Evolutionary conservation across 2,888 invertebrate genomes (phyloP).

Genomic region (Dugesia japonica): DNA sequence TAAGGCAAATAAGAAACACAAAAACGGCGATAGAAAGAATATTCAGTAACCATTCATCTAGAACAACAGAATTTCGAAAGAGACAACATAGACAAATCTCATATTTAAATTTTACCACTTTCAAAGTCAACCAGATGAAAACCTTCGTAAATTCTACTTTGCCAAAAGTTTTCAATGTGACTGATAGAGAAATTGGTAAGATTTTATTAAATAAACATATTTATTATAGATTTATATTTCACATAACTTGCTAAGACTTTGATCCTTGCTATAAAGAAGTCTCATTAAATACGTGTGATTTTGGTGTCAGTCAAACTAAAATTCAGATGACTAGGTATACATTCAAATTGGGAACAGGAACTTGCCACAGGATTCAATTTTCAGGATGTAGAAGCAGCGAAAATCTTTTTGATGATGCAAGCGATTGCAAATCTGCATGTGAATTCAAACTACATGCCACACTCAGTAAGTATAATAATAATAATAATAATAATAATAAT

Average conservation of each 20-base stretch:
- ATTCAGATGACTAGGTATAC: background rate
- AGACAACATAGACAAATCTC: too few relatives aligned
- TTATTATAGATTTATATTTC: too few relatives aligned
- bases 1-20: too few relatives aligned
- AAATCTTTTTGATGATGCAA: background rate
- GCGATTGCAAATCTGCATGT: background rate
- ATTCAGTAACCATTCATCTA: too few relatives aligned
- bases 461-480: background rate
- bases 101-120: too few relatives aligned
- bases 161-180: background rate
- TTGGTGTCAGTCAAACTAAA: background rate
- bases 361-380: background rate
- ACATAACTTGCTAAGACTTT: too few relatives aligned
- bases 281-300: background rate
- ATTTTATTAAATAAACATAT: background rate
- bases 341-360: background rate
- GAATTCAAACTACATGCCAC: background rate
- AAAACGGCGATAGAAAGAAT: too few relatives aligned
- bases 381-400: background rate
- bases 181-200: background rate
- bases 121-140: too few relatives aligned
- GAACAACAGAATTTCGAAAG: too few relatives aligned
- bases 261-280: background rate
- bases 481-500: too few relatives aligned
- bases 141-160: too few relatives aligned